These are phyloP conservation scores for Cavia porcellus DNA, from an alignment of 2,113 vertebrate species.

Conservation along the genomic window DNA sequence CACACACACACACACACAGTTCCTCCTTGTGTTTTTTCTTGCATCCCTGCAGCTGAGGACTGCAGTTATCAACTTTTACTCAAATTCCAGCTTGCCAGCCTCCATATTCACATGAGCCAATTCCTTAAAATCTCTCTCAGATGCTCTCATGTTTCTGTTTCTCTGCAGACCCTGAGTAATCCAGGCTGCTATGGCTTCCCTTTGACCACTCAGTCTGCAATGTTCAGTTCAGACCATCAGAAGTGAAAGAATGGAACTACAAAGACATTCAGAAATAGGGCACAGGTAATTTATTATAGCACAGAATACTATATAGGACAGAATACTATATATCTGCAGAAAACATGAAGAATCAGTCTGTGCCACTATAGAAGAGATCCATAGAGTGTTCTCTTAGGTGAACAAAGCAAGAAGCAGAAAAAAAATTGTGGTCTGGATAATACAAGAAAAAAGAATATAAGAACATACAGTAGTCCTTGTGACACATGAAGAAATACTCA, in stretches of 20 bases:
- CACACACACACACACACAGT: not conserved
- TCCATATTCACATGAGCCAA: too few species aligned
- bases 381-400: not conserved
- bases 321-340: not conserved
- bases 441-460: not conserved
- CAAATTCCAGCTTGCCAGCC: not conserved
- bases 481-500: not conserved
- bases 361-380: not conserved
- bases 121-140: not conserved
- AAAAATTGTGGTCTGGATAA: not conserved
- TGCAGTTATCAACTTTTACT: not conserved
- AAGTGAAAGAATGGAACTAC: not conserved
- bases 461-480: not conserved
- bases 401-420: not conserved
- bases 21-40: not conserved
- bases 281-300: not conserved
- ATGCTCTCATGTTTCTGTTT: not conserved
- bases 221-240: not conserved
- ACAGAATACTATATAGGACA: rapidly evolving
- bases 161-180: not conserved
- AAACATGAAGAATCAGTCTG: not conserved
- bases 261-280: not conserved
- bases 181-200: not conserved
- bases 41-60: not conserved
- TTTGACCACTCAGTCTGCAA: not conserved